phyloP scores from a whole-genome alignment of 2,113 vertebrate species.

The Thomomys bottae region DNA sequence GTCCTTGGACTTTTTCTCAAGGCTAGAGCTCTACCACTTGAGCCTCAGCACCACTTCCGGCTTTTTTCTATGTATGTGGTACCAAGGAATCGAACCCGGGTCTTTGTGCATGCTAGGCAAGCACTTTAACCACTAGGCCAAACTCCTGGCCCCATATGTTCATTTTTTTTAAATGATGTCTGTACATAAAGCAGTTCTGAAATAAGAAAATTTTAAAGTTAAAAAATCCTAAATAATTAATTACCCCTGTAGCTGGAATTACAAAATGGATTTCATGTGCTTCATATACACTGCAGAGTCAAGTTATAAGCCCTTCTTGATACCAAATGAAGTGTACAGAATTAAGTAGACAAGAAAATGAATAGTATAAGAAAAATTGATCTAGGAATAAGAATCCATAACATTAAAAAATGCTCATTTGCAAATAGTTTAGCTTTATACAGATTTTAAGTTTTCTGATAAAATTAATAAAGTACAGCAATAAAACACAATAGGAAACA shows the following conservation, averaged over 20 bases:
- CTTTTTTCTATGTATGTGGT: too few relatives aligned
- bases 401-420: background rate
- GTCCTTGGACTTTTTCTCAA: too few relatives aligned
- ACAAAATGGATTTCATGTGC: background rate
- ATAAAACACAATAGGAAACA: background rate
- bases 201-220: slow-evolving; percentile 81
- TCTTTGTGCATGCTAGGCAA: too few relatives aligned
- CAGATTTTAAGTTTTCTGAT: background rate
- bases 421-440: background rate
- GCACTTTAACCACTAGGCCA: too few relatives aligned
- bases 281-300: background rate
- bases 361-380: background rate
- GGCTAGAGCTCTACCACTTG: too few relatives aligned
- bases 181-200: slow-evolving; percentile 86
- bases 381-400: background rate
- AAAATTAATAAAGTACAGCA: background rate
- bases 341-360: background rate
- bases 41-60: too few relatives aligned
- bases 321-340: background rate
- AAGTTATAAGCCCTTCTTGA: background rate
- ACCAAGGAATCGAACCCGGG: too few relatives aligned
- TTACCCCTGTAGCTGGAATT: background rate
- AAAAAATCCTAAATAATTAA: background rate
- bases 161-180: slow-evolving; percentile 82
- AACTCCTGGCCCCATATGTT: too few relatives aligned